Conservation (phyloP, 2,113 vertebrate genomes). For the Calypte anna region DNA sequence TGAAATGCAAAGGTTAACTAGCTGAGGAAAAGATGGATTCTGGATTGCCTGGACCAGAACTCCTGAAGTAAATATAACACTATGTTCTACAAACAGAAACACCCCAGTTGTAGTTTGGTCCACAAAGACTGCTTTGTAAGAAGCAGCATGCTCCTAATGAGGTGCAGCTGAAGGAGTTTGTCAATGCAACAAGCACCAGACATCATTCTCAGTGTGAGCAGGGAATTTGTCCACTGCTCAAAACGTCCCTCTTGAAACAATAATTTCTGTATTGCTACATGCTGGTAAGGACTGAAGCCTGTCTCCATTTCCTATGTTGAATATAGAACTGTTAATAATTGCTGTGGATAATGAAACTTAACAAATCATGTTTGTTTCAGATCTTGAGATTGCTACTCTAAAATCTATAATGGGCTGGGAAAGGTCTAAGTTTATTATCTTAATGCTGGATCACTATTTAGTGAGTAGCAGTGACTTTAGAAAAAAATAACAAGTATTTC, state of each 20-base stretch:
- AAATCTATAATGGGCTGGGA: too few relatives aligned
- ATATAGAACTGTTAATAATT: too few relatives aligned
- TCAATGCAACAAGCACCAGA: not conserved
- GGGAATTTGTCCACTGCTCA: not conserved
- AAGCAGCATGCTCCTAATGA: rapidly evolving
- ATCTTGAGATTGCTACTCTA: too few relatives aligned
- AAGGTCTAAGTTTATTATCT: too few relatives aligned
- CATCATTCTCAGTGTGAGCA: not conserved
- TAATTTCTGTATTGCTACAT: too few relatives aligned
- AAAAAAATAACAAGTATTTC: too few relatives aligned
- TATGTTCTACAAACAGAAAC: not conserved
- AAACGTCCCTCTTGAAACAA: not conserved
- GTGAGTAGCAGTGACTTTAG: too few relatives aligned
- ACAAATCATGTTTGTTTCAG: too few relatives aligned
- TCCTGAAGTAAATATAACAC: not conserved
- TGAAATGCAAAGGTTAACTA: not conserved
- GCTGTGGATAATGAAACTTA: too few relatives aligned
- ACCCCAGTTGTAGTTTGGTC: rapidly evolving
- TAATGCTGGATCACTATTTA: too few relatives aligned
- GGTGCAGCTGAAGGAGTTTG: not conserved
- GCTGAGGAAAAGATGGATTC: not conserved
- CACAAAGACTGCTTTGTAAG: not conserved
- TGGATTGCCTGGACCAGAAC: not conserved
- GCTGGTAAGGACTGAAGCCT: too few relatives aligned
- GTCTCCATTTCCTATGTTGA: too few relatives aligned